Conservation (phyloP, 1,140 invertebrate species). For the Zaprionus taronus region DNA sequence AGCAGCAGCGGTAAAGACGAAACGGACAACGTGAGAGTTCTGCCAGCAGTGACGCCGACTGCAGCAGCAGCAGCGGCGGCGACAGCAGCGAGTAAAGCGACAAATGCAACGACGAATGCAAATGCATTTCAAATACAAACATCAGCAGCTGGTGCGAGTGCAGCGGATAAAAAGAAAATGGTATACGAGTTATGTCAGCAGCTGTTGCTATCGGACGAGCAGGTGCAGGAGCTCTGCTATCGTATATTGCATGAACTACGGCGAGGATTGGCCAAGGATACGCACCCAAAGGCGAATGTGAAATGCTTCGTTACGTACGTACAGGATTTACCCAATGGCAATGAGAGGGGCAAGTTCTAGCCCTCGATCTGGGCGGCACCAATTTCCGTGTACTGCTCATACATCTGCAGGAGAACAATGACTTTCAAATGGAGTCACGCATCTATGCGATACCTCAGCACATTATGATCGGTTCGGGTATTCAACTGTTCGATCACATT, state of each 20-base stretch:
- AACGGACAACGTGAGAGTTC: constrained; percentile 64
- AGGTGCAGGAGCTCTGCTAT: constrained; percentile 91
- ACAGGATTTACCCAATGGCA: constrained; percentile 97
- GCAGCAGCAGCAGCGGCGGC: constrained; percentile 24
- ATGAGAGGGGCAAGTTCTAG: constrained; percentile 98
- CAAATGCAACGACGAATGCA: constrained; percentile 52
- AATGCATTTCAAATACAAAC: constrained; percentile 54
- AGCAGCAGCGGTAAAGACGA: constrained; percentile 42
- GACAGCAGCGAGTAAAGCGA: constrained; percentile 40
- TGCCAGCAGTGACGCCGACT: constrained; percentile 14
- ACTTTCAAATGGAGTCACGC: constrained; percentile 98
- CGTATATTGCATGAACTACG: constrained; percentile 91
- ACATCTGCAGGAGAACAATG: constrained; percentile 91
- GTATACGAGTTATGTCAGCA: constrained; percentile 95
- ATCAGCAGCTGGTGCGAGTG: constrained; percentile 59
- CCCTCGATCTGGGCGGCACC: constrained; percentile 98
- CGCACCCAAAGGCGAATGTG: constrained; percentile 91
- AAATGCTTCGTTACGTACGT: constrained; percentile 98
- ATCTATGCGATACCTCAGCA: constrained; percentile 98
- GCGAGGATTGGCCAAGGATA: constrained; percentile 92
- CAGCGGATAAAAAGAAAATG: constrained; percentile 85
- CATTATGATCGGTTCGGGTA: constrained; percentile 96
- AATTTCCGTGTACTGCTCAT: constrained; percentile 99
- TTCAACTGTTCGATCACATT: constrained; percentile 98
- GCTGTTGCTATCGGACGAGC: constrained; percentile 92